phyloP scores from a whole-genome alignment of 2,888 invertebrate genomes.

The Acleris emargana region DNA sequence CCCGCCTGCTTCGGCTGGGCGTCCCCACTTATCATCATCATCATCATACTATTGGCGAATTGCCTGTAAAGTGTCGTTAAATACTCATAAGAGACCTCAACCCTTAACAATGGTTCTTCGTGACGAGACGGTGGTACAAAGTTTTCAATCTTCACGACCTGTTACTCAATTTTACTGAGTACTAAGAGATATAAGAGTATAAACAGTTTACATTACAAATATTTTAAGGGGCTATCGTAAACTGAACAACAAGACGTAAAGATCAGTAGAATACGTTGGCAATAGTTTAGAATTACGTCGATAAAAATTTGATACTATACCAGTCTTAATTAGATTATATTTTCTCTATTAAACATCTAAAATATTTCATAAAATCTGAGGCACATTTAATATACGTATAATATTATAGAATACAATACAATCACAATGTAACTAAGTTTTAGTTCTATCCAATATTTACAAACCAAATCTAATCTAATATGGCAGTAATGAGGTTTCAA shows the following conservation, averaged over 20 bases:
- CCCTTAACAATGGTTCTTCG: conserved; percentile 22
- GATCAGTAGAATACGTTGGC: conserved; percentile 28
- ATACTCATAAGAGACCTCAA: conserved; percentile 18
- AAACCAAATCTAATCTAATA: conserved; percentile 67
- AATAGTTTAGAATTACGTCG: conserved; percentile 27
- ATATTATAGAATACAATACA: conserved; percentile 53
- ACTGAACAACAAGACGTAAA: conserved; percentile 32
- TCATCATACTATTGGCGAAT: too few relatives aligned
- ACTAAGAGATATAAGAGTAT: conserved; percentile 28
- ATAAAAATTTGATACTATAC: conserved; percentile 49
- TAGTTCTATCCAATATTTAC: conserved; percentile 63
- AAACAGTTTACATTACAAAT: conserved; percentile 33
- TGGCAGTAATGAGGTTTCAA: conserved; percentile 79
- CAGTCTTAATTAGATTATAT: conserved; percentile 64
- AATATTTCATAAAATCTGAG: conserved; percentile 76
- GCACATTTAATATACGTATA: conserved; percentile 79
- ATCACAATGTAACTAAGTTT: conserved; percentile 43
- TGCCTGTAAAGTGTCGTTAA: background rate
- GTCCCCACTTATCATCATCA: too few relatives aligned
- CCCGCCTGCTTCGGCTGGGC: too few relatives aligned
- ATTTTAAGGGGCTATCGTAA: conserved; percentile 20
- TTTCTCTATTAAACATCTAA: conserved; percentile 65
- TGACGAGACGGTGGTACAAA: conserved; percentile 18
- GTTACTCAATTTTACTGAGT: conserved; percentile 25
- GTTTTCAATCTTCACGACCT: conserved; percentile 29